A percentile compares a stretch with the other conserved stretches of the same genome.
These are phyloP conservation scores for Callorhinus ursinus DNA, from an alignment of 2,113 vertebrate genomes.

Conservation along the genomic window DNA sequence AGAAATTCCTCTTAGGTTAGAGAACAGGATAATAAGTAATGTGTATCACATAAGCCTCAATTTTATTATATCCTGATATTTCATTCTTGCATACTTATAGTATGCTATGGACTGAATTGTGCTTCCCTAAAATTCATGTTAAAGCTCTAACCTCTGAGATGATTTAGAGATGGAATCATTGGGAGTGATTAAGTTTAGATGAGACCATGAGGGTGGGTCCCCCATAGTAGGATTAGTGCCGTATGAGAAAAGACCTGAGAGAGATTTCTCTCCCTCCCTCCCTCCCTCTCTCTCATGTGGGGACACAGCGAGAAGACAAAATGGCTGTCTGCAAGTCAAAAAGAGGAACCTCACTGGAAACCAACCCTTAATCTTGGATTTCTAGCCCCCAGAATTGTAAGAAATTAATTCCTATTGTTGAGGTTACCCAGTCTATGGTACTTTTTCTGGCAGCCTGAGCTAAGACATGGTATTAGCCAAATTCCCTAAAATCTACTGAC, in stretches of 20 bases:
- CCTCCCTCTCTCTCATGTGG: not conserved
- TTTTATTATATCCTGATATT: not conserved
- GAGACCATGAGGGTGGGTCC: not conserved
- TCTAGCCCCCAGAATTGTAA: not conserved
- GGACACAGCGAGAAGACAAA: not conserved
- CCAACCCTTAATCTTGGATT: not conserved
- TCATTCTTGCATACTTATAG: rapidly evolving
- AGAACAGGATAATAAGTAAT: not conserved
- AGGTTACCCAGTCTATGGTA: not conserved
- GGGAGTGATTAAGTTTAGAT: not conserved
- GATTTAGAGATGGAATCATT: not conserved
- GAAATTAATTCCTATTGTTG: not conserved
- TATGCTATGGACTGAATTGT: not conserved
- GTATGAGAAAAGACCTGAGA: not conserved
- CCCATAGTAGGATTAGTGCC: no score
- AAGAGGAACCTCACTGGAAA: no score
- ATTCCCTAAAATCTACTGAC: not conserved
- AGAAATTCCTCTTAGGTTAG: not conserved
- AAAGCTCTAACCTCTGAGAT: not conserved
- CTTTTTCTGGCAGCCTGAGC: not conserved
- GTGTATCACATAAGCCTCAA: not conserved
- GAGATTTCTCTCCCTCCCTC: no score
- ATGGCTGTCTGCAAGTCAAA: not conserved
- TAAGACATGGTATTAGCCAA: not conserved
- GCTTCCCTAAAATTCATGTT: not conserved